phyloP scores from a whole-genome alignment of 2,888 invertebrate genomes.

The Latheticus oryzae region DNA sequence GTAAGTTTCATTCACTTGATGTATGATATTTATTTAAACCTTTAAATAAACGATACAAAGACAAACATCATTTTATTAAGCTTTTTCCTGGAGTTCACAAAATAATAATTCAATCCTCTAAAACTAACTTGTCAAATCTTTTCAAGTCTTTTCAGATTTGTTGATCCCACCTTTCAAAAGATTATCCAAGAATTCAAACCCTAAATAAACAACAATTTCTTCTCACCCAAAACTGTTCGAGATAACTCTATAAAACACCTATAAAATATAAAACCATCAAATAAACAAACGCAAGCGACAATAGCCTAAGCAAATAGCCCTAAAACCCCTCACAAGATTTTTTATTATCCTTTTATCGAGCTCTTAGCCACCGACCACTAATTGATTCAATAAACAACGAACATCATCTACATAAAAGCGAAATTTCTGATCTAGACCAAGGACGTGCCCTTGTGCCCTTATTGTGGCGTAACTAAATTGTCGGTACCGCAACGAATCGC shows the following conservation, averaged over 20 bases:
- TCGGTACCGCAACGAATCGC: constrained; percentile 19
- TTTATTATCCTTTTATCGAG: constrained; percentile 26
- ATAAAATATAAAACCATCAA: constrained; percentile 31
- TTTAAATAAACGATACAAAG: constrained; percentile 37
- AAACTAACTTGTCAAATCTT: constrained; percentile 17
- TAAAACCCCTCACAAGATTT: constrained; percentile 20
- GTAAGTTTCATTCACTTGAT: too few species aligned
- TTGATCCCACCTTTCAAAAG: too few species aligned
- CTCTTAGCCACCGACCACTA: constrained; percentile 27
- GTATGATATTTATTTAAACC: too few species aligned
- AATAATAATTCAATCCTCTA: too few species aligned
- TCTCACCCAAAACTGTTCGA: constrained; percentile 31
- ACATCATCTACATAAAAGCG: constrained; percentile 9
- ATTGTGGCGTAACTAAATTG: constrained; percentile 18
- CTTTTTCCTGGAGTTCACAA: constrained; percentile 21
- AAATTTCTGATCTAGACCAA: constrained; percentile 20
- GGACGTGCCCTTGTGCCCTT: constrained; percentile 20
- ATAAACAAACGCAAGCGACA: constrained; percentile 31
- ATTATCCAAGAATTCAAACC: constrained; percentile 34
- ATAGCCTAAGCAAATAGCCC: constrained; percentile 16
- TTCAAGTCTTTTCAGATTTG: too few species aligned
- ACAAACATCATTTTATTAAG: constrained; percentile 14
- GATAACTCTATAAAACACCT: constrained; percentile 35
- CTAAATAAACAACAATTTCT: constrained; percentile 33
- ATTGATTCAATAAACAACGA: constrained; percentile 28